These are phyloP conservation scores for Stenotaenia linearis DNA, from an alignment of 2,888 invertebrate species.

Conservation along the genomic window DNA sequence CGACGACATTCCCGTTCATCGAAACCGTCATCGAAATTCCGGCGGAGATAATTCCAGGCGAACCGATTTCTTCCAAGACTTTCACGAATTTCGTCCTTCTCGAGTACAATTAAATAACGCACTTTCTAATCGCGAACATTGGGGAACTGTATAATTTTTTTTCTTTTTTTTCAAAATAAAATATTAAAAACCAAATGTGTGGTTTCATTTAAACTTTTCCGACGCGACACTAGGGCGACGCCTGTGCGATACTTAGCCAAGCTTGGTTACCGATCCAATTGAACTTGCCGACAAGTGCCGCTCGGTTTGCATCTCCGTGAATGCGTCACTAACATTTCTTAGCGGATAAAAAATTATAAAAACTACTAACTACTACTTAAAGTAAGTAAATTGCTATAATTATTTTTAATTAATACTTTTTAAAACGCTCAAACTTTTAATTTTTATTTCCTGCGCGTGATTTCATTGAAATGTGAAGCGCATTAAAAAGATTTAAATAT, in stretches of 20 bases:
- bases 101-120: constrained; percentile 34
- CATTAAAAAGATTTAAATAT: too few species aligned
- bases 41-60: background rate
- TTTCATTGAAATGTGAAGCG: too few species aligned
- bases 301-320: background rate
- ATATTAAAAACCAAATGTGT: background rate
- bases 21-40: background rate
- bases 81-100: constrained; percentile 35
- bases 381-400: background rate
- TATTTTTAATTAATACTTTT: background rate
- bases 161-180: background rate
- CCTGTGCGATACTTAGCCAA: background rate
- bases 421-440: background rate
- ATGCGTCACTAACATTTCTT: background rate
- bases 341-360: background rate
- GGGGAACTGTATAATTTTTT: background rate
- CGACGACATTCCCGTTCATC: constrained; percentile 17
- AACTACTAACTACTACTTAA: background rate
- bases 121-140: constrained; percentile 19
- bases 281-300: background rate
- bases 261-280: background rate
- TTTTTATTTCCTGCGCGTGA: background rate
- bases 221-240: background rate
- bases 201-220: background rate
- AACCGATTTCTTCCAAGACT: constrained; percentile 34